These are phyloP conservation scores for Rhinophrynus dorsalis DNA, from an alignment of 2,797 vertebrate genomes.

Conservation along the genomic window DNA sequence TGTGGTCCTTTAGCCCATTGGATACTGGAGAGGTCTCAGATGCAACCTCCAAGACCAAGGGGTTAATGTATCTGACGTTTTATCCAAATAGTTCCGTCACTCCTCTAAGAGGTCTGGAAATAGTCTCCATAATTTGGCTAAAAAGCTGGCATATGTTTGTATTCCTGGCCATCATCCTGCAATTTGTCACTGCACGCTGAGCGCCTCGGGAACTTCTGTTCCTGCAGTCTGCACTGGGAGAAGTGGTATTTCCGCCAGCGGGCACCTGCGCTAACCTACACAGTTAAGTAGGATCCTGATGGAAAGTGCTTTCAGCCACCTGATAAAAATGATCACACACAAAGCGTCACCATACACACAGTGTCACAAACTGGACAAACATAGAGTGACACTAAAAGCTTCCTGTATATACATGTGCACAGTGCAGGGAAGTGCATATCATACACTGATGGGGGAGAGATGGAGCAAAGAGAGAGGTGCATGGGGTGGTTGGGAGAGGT, in stretches of 20 bases:
- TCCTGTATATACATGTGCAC: constrained; percentile 11
- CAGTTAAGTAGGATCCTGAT: not conserved
- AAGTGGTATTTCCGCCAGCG: not conserved
- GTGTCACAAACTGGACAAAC: constrained; percentile 9
- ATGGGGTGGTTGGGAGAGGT: not conserved
- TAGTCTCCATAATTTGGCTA: constrained; percentile 5
- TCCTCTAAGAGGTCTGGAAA: not conserved
- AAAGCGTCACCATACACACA: not conserved
- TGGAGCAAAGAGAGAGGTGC: not conserved
- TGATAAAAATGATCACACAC: not conserved
- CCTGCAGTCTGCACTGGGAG: not conserved
- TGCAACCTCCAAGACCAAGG: no score
- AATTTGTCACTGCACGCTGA: not conserved
- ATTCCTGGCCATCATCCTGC: constrained; percentile 1
- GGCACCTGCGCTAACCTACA: not conserved
- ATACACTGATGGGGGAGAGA: not conserved
- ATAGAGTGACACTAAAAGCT: constrained; percentile 30
- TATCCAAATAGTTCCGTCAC: not conserved
- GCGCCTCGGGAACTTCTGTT: not conserved
- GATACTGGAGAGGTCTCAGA: no score
- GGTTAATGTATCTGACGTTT: not conserved
- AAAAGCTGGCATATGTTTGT: constrained; percentile 11
- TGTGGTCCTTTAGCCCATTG: no score
- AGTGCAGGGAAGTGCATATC: constrained; percentile 1
- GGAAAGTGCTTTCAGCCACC: not conserved